These are phyloP conservation scores for Diarsia mendica DNA, from an alignment of 2,888 invertebrate genomes.

Conservation along the genomic window DNA sequence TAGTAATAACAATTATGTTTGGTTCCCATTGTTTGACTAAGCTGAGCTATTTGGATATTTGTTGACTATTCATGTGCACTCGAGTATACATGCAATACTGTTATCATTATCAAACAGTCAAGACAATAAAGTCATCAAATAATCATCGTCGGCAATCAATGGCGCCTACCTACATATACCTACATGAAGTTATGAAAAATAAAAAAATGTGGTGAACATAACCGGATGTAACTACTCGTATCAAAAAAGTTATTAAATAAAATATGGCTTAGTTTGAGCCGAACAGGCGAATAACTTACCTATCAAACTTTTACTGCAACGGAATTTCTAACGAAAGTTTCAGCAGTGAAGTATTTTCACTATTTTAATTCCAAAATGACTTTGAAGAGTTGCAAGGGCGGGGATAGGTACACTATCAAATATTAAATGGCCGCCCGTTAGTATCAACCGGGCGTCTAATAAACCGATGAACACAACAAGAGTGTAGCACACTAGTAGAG, in stretches of 20 bases:
- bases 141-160: not conserved
- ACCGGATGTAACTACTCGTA: not conserved
- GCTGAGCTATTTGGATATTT: not conserved
- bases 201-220: not conserved
- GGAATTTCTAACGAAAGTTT: not conserved
- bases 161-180: not conserved
- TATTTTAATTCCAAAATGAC: constrained; percentile 4
- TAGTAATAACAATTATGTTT: constrained; percentile 3
- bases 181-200: not conserved
- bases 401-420: constrained; percentile 18
- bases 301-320: not conserved
- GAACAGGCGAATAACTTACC: constrained; percentile 13
- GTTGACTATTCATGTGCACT: not conserved
- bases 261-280: constrained; percentile 11
- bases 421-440: constrained; percentile 22
- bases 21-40: constrained; percentile 17
- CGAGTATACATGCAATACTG: not conserved
- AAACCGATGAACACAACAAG: constrained; percentile 33
- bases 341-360: not conserved
- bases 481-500: not conserved
- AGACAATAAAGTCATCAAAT: too few relatives aligned
- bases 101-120: not conserved
- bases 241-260: not conserved
- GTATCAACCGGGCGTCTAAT: constrained; percentile 38
- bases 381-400: not conserved